Evolutionary conservation across 2,113 vertebrate species (phyloP).

Genomic region (Syngnathoides biaculeatus): DNA sequence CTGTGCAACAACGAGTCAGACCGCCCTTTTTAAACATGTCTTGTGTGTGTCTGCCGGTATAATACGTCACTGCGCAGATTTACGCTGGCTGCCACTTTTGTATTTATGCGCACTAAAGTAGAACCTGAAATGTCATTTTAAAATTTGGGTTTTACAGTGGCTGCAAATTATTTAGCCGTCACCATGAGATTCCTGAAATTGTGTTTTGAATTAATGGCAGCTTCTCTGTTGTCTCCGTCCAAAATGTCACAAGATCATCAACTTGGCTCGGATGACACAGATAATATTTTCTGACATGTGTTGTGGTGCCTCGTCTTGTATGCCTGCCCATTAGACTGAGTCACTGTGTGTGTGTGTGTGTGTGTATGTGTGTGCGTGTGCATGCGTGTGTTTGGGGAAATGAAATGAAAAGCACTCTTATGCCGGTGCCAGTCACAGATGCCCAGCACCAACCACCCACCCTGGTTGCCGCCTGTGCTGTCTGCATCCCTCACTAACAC

Average conservation of each 20-base stretch:
- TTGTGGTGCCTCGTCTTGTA: conserved; percentile 58
- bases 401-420: conserved; percentile 55
- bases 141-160: not conserved
- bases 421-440: conserved; percentile 71
- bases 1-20: no score
- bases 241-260: conserved; percentile 50
- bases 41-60: no score
- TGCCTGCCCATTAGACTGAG: conserved; percentile 54
- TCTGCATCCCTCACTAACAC: conserved; percentile 36
- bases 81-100: no score
- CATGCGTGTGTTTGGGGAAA: conserved; percentile 44
- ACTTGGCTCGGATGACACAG: conserved; percentile 63
- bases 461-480: conserved; percentile 60
- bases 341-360: not conserved
- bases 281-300: conserved; percentile 71
- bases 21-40: no score
- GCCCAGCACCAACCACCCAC: conserved; percentile 58
- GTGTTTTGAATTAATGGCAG: conserved; percentile 25
- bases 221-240: conserved; percentile 23
- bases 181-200: not conserved
- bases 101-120: no score
- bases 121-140: not conserved
- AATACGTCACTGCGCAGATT: no score
- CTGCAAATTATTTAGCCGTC: not conserved
- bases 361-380: conserved; percentile 12